phyloP scores from a whole-genome alignment of 2,888 invertebrate species.

The Nomada flava region DNA sequence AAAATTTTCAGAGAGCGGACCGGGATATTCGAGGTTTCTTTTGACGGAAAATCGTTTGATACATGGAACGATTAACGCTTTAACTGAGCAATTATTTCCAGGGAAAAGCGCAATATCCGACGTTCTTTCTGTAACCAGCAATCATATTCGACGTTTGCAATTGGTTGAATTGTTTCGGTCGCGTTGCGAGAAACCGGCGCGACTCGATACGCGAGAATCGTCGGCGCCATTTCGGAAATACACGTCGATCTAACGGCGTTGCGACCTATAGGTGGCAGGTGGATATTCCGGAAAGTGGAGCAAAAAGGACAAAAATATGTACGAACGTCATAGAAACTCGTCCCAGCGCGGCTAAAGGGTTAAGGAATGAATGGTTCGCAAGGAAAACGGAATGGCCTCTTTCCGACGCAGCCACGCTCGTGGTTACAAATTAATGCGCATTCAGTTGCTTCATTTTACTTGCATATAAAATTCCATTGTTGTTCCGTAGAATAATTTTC shows the following conservation, averaged over 20 bases:
- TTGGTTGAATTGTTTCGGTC: slow-evolving; percentile 42
- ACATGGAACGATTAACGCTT: slow-evolving; percentile 58
- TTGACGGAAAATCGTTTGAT: slow-evolving; percentile 47
- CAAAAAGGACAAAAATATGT: neutral
- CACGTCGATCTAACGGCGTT: slow-evolving; percentile 12
- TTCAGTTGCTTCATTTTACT: slow-evolving; percentile 60
- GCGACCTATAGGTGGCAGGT: neutral
- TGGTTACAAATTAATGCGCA: slow-evolving; percentile 53
- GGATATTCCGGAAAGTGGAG: neutral
- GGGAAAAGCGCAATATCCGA: slow-evolving; percentile 56
- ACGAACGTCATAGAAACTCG: neutral
- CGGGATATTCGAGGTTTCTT: slow-evolving; percentile 41
- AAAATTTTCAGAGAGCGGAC: slow-evolving; percentile 24
- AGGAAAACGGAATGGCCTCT: slow-evolving; percentile 34
- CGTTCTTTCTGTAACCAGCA: slow-evolving; percentile 59
- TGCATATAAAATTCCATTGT: slow-evolving; percentile 60
- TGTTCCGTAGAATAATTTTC: slow-evolving; percentile 57
- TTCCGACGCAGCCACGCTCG: slow-evolving; percentile 33
- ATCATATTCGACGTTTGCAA: slow-evolving; percentile 52
- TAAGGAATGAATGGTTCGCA: slow-evolving; percentile 56
- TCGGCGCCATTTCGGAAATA: slow-evolving; percentile 12
- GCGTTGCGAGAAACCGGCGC: slow-evolving; percentile 34
- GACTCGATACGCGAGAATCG: slow-evolving; percentile 21
- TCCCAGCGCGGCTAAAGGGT: slow-evolving; percentile 14
- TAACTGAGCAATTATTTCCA: slow-evolving; percentile 60